phyloP scores from a whole-genome alignment of 2,888 invertebrate genomes.

The Choreutis nemorana region DNA sequence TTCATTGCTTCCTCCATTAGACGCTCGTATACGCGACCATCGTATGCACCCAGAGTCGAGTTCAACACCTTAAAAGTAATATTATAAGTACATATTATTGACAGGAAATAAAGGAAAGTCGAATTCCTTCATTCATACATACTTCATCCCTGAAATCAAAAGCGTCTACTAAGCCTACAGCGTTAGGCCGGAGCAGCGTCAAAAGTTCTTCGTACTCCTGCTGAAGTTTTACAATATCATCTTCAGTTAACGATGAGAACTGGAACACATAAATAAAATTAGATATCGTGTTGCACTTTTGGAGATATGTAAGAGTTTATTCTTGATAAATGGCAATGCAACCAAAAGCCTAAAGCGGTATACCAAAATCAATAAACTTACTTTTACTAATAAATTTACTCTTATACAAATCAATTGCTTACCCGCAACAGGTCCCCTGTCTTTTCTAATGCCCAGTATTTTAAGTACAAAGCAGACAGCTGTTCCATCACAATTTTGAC shows the following conservation, averaged over 20 bases:
- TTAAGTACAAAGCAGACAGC: slow-evolving; percentile 76
- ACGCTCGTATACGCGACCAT: slow-evolving; percentile 83
- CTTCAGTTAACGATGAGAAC: slow-evolving; percentile 67
- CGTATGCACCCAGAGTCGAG: slow-evolving; percentile 80
- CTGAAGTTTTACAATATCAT: slow-evolving; percentile 63
- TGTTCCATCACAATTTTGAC: slow-evolving; percentile 72
- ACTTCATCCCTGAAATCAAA: slow-evolving; percentile 77
- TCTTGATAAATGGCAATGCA: slow-evolving; percentile 1
- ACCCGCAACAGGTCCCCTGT: slow-evolving; percentile 84
- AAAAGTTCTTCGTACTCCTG: slow-evolving; percentile 71
- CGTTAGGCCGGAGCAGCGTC: slow-evolving; percentile 75
- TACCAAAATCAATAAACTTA: background rate
- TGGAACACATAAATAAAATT: too few relatives aligned
- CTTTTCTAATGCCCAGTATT: slow-evolving; percentile 76
- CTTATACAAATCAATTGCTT: slow-evolving; percentile 18
- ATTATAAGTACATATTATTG: background rate
- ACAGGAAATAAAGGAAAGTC: background rate
- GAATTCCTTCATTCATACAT: slow-evolving; percentile 28
- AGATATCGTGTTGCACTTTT: slow-evolving; percentile 2
- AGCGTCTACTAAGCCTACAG: slow-evolving; percentile 82
- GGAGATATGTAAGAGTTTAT: background rate
- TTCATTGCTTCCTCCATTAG: slow-evolving; percentile 79
- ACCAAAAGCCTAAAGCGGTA: background rate
- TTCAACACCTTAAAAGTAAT: slow-evolving; percentile 58
- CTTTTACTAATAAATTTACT: background rate